phyloP scores from a whole-genome alignment of 2,113 vertebrate species.

The Onychostruthus taczanowskii region DNA sequence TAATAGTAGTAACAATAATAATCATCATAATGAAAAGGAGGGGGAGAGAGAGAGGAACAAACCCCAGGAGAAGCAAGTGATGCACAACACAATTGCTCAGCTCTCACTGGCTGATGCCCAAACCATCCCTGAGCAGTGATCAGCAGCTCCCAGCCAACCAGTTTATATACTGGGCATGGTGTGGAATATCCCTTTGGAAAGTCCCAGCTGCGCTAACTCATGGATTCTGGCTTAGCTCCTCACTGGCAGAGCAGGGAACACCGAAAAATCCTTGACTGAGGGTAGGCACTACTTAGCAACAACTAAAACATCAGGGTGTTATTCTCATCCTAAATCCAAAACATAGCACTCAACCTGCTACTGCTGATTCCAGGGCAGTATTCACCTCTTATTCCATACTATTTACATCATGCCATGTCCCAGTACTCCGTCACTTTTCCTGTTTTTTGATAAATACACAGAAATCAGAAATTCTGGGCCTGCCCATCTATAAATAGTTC shows the following conservation, averaged over 20 bases:
- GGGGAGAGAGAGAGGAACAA: not conserved
- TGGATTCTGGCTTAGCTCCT: not conserved
- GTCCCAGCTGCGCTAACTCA: not conserved
- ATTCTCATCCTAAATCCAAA: not conserved
- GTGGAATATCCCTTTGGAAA: not conserved
- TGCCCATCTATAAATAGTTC: not conserved
- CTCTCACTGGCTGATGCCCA: not conserved
- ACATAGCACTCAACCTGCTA: not conserved
- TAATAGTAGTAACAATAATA: not conserved
- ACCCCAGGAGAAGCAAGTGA: not conserved
- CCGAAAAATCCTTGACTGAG: not conserved
- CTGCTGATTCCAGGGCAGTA: not conserved
- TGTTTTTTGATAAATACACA: not conserved
- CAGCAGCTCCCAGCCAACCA: not conserved
- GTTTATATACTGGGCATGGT: not conserved
- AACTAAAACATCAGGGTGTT: not conserved
- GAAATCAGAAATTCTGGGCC: not conserved
- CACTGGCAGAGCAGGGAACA: not conserved
- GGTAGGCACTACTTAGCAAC: not conserved
- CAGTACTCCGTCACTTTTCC: rapidly evolving
- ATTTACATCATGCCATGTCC: not conserved
- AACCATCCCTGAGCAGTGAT: not conserved
- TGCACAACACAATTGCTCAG: not conserved
- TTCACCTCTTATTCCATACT: not conserved
- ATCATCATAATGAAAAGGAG: not conserved